phyloP scores from a whole-genome alignment of 2,888 invertebrate species.

The Ganaspis brasiliensis region DNA sequence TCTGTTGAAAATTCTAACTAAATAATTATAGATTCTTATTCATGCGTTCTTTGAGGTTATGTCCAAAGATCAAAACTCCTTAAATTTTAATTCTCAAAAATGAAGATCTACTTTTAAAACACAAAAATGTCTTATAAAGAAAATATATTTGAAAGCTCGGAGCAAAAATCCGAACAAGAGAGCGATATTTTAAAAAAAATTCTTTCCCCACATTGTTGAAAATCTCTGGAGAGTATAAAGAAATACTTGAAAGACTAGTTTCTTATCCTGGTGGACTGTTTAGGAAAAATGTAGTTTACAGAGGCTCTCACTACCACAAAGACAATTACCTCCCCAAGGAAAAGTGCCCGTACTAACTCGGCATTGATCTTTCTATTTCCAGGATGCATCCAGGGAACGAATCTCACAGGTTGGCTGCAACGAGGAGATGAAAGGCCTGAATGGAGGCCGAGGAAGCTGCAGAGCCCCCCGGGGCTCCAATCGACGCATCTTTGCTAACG shows the following conservation, averaged over 20 bases:
- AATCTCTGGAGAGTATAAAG: neutral
- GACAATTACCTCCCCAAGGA: neutral
- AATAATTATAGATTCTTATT: too few relatives aligned
- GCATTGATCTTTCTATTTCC: constrained; percentile 53
- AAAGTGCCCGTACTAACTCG: neutral
- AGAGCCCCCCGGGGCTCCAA: constrained; percentile 79
- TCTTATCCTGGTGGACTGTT: neutral
- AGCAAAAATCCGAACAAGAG: too few relatives aligned
- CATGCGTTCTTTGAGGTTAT: too few relatives aligned
- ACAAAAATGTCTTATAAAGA: too few relatives aligned
- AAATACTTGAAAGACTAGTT: neutral
- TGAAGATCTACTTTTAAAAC: too few relatives aligned
- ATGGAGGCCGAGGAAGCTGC: constrained; percentile 79
- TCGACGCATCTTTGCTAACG: constrained; percentile 67
- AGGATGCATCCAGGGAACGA: constrained; percentile 58
- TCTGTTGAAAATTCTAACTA: too few relatives aligned
- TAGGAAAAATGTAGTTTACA: neutral
- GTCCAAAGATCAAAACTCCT: too few relatives aligned
- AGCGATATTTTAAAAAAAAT: too few relatives aligned
- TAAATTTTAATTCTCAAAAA: too few relatives aligned
- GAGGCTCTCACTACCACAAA: neutral
- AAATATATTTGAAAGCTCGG: too few relatives aligned
- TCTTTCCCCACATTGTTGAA: too few relatives aligned
- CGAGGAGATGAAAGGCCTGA: constrained; percentile 77
- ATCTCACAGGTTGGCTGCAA: constrained; percentile 52